Percentiles rank a stretch among this genome's conserved stretches.
These are phyloP conservation scores for Iselma pallidipennis DNA, from an alignment of 2,888 invertebrate genomes.

Conservation along the genomic window DNA sequence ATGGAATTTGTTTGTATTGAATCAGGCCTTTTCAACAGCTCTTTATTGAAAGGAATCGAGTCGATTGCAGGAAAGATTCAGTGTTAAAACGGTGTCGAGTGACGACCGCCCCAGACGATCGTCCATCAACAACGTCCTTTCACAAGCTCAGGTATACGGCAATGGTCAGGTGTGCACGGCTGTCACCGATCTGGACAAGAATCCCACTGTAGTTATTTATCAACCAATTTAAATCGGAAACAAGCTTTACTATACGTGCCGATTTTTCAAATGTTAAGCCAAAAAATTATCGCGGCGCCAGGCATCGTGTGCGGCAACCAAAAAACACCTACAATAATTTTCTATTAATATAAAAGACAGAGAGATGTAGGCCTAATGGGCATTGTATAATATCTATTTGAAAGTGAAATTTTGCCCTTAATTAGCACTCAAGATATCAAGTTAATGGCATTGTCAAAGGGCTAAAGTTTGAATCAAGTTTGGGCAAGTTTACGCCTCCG, in stretches of 20 bases:
- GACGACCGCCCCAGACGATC: slow-evolving; percentile 32
- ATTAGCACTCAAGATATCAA: slow-evolving; percentile 50
- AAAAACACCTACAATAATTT: neutral
- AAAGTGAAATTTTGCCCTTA: slow-evolving; percentile 35
- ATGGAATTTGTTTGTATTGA: neutral
- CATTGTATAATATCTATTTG: neutral
- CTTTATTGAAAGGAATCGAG: neutral
- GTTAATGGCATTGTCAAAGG: slow-evolving; percentile 48
- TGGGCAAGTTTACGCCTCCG: slow-evolving; percentile 44
- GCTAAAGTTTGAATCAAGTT: slow-evolving; percentile 50
- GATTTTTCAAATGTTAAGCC: slow-evolving; percentile 49
- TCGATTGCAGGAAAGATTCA: slow-evolving; percentile 16
- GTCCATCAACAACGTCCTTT: slow-evolving; percentile 35
- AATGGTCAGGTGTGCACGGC: slow-evolving; percentile 28
- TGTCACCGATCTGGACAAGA: slow-evolving; percentile 34
- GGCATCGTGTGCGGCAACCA: slow-evolving; percentile 38
- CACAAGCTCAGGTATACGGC: slow-evolving; percentile 29
- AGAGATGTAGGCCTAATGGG: too few species aligned
- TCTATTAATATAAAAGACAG: too few species aligned
- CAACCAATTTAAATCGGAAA: slow-evolving; percentile 41
- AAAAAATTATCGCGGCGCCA: slow-evolving; percentile 28
- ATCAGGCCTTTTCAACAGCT: neutral
- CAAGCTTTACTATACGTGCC: slow-evolving; percentile 46
- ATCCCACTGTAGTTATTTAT: slow-evolving; percentile 37
- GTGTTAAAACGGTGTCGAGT: slow-evolving; percentile 33